Conservation (phyloP, 1,140 invertebrate species). For the Caenorhabditis latens region DNA sequence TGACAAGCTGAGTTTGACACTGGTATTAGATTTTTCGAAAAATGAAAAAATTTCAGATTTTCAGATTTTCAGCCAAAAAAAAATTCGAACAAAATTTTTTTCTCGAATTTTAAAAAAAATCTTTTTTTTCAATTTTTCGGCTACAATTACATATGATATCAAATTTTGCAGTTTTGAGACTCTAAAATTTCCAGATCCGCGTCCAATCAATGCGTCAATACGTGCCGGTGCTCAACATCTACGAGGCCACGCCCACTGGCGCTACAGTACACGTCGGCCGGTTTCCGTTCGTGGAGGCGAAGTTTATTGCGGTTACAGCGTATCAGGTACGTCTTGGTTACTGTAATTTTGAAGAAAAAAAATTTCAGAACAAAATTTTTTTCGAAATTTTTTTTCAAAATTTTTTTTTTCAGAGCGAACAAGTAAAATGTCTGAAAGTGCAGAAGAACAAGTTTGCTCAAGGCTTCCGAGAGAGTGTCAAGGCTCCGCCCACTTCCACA, state of each 20-base stretch:
- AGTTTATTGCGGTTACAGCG: conserved; percentile 27
- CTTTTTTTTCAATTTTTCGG: too few species aligned
- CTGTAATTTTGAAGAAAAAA: not conserved
- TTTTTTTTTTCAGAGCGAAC: not conserved
- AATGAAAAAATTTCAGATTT: too few species aligned
- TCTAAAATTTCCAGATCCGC: not conserved
- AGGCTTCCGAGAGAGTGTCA: conserved; percentile 31
- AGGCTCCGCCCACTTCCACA: not conserved
- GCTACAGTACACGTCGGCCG: not conserved
- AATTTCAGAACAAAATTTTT: not conserved
- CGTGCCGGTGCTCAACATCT: conserved; percentile 4
- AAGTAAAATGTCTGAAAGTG: conserved; percentile 8
- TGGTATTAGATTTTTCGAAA: too few species aligned
- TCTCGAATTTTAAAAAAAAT: too few species aligned
- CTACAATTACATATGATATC: not conserved
- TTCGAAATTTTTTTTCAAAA: not conserved
- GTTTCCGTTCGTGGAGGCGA: conserved; percentile 13
- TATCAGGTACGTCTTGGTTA: not conserved
- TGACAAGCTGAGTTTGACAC: too few species aligned
- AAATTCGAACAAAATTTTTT: too few species aligned
- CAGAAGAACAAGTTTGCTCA: conserved; percentile 35
- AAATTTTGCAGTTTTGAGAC: not conserved
- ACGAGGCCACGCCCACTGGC: not conserved
- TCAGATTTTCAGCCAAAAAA: too few species aligned
- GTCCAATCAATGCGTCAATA: conserved; percentile 45